Base-by-base conservation (phyloP, 2,888 invertebrate genomes). In the Pyrrhia umbra region DNA sequence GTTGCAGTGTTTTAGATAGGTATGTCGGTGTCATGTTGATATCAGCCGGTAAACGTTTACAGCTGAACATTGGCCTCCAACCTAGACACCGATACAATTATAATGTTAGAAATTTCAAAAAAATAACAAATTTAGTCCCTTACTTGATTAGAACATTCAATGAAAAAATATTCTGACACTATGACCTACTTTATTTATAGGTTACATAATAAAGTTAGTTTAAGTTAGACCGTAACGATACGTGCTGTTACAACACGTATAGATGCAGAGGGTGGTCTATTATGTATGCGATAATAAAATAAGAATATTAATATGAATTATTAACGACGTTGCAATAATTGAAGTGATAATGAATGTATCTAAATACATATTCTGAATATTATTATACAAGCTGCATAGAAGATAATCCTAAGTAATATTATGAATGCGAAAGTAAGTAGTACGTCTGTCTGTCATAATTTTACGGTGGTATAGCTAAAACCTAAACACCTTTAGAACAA, bases 61-160 rank as follows among this genome's bases (percentile, higher is more conserved):
- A 15, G 46, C 30, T 67, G 27, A 52, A 50, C 49, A n/a, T 45
- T 70, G 65, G 63, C 43, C 65, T 61, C 47, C 49, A 69, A 64
- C 66, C 51, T 34, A 34, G 37, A 18, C 18, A 13, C 47, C 10
- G n/a, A 37, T 15, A 43, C 23, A 37, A 37, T 37, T 15, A 5
- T 4, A 42, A 20, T 13, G 42, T 20, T 10, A 42, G 5, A 18
- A 13, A 42, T 13, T 42, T 3, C 30, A 2, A 30, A 10, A n/a
- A n/a, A n/a, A n/a, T n/a, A n/a, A n/a, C n/a, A n/a, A n/a, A n/a
- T n/a, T n/a, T n/a, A n/a, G n/a, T n/a, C n/a, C n/a, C n/a, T n/a
- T n/a, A n/a, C n/a, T n/a, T n/a, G n/a, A n/a, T n/a, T n/a, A n/a
- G n/a, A n/a, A n/a, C n/a, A n/a, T n/a, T n/a, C n/a, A n/a, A n/a